These are phyloP conservation scores for Forbesichthys agassizii DNA, from an alignment of 2,113 vertebrate species.

Conservation along the genomic window DNA sequence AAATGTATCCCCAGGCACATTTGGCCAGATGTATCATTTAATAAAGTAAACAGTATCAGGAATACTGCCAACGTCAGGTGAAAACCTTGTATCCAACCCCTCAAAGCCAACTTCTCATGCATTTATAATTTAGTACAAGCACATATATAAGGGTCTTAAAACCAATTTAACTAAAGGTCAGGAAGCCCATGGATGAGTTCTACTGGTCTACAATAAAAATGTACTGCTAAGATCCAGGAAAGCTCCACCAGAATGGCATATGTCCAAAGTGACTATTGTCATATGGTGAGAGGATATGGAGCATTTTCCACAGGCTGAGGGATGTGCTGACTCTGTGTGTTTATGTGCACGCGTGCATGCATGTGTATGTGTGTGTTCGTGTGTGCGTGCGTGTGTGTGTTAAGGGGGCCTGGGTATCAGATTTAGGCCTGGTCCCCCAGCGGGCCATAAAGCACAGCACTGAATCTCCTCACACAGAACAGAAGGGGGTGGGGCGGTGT, in stretches of 20 bases:
- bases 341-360: not conserved
- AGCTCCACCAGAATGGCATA: slow-evolving; percentile 11
- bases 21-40: no score
- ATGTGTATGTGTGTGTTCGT: not conserved
- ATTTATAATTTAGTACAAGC: no score
- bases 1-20: no score
- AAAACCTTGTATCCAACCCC: no score
- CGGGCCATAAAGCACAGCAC: slow-evolving; percentile 42
- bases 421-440: slow-evolving; percentile 38
- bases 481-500: not conserved
- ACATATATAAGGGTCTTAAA: no score
- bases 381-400: not conserved
- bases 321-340: slow-evolving; percentile 52
- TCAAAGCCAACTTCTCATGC: no score
- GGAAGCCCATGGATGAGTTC: no score
- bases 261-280: slow-evolving; percentile 15
- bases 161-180: no score
- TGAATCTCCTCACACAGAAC: slow-evolving; percentile 26
- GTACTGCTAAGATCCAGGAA: not conserved
- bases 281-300: slow-evolving; percentile 25
- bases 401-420: slow-evolving; percentile 48
- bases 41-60: no score
- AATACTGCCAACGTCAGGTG: no score
- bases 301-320: slow-evolving; percentile 14
- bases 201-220: not conserved